Base-by-base conservation (phyloP, 2,888 invertebrate genomes). In the Chrysodeixis includens region DNA sequence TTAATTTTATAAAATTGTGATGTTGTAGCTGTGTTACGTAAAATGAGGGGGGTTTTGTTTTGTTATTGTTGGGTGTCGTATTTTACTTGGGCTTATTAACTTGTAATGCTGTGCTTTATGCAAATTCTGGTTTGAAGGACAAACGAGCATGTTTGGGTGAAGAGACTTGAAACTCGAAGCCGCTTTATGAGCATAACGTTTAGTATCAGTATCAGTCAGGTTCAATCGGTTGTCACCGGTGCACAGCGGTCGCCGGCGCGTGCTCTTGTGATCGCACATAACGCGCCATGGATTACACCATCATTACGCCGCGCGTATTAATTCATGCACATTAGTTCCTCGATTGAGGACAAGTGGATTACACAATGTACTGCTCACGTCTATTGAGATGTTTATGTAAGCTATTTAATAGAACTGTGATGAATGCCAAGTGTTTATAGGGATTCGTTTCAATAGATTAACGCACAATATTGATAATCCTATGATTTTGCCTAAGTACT, bases 271-370 rank as follows among this genome's bases (percentile, higher is more conserved):
- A 26, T 30, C 16, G 10, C 46, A 14, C 14, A 35, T 64, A 57
- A 56, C 46, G 57, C 71, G 22, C 56, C 52, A 55, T 56, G 55
- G 72, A 69, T 82, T 74, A 69, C 65, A 40, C 52, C 44, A 51
- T 64, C 65, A 79, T 72, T 72, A 66, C 58, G 30, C 52, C 46
- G 35, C 30, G 63, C 62, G 68, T 56, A 65, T 51, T 74, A 77
- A 78, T 77, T 77, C 72, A 61, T 61, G 77, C 76, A 69, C 35
- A 72, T 79, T 79, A 77, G 76, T 78, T 61, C 69, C 62, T 62
- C 66, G 55, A 55, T 49, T 55, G 63, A 66, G 68, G 66, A 76
- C 66, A 76, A 79, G 52, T 65, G 66, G 69, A 79, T 79, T 72
- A 64, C 58, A 60, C 30, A 18, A 46, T 56, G 46, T 56, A 52